Evolutionary conservation across 1,140 invertebrate genomes (phyloP), one percentile per base, ranked within the genome.

Genomic region (Gonioctena quinquepunctata): DNA sequence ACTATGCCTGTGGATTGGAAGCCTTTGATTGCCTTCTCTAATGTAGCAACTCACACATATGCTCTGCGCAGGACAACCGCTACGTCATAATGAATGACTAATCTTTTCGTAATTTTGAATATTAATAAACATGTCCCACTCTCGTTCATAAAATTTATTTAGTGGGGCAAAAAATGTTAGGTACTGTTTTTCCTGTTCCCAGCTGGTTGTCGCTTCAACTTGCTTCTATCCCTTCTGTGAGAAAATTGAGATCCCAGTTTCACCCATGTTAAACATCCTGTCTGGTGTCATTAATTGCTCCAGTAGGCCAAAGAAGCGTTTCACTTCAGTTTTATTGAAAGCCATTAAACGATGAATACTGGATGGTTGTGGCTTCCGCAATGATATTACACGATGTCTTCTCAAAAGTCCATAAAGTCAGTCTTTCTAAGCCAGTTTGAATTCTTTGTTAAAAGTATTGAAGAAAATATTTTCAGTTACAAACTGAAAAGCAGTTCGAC

Each of bases 21-120:
- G 57, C 8, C 25, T 25, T 60, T 60, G 22, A 60, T 60, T 27
- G 57, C 57, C 23, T 33, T 60, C 23, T 60, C 57, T 11, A 60
- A 3, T 26, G 57, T 61, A 26, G 25, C 21, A 26, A 61, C 59
- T 61, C 59, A 8, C 22, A 61, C 8, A 61, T 61, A 61, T 26
- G 59, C 59, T 13, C 8, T 7, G 13, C 25, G 0, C 0, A 61
- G 22, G 3, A 61, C 5, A 26, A 26, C 22, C 1, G 1, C 25
- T 26, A 61, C 8, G 23, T 61, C 59, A 61, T 61, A 61, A 1
- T 28, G 22, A 61, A 1, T 28, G 22, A 61, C 33, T 42, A 42
- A 42, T 42, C n/a, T n/a, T 42, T 42, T 42, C 11, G n/a, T 42
- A n/a, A 42, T 42, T 42, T 2, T 3, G 11, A 2, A 3, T 42